Evolutionary conservation across 2,113 vertebrate genomes (phyloP).

Genomic region (Etheostoma spectabile): DNA sequence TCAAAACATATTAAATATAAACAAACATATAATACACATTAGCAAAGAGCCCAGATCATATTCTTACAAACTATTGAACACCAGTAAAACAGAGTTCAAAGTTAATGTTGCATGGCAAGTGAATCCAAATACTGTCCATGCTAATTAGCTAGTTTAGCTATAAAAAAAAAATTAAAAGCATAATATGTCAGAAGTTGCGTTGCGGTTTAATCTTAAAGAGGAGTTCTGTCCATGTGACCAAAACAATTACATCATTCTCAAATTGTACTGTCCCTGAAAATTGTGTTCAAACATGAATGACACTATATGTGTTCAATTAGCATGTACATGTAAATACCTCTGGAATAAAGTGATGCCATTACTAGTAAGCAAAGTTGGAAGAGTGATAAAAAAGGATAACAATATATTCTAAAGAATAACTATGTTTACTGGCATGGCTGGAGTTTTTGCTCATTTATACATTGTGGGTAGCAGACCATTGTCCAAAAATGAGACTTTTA

Average conservation of each 20-base stretch:
- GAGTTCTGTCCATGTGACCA: not conserved
- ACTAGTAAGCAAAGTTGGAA: not conserved
- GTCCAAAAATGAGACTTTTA: not conserved
- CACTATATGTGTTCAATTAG: not conserved
- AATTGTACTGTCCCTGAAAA: no score
- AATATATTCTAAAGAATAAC: not conserved
- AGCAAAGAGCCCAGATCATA: not conserved
- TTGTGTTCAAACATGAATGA: not conserved
- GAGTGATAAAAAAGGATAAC: not conserved
- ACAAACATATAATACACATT: no score
- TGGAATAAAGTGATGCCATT: not conserved
- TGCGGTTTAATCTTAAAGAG: not conserved
- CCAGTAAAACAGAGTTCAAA: not conserved
- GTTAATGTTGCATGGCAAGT: not conserved
- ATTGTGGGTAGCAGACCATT: not conserved
- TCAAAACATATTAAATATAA: no score
- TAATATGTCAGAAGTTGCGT: not conserved
- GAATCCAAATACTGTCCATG: not conserved
- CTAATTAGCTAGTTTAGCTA: not conserved
- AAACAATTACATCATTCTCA: no score
- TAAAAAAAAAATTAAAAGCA: not conserved
- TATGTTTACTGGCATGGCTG: not conserved
- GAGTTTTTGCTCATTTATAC: not conserved
- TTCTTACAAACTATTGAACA: not conserved
- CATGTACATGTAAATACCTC: not conserved